Conservation (phyloP, 2,113 vertebrate genomes). For the Phyllopteryx taeniolatus region DNA sequence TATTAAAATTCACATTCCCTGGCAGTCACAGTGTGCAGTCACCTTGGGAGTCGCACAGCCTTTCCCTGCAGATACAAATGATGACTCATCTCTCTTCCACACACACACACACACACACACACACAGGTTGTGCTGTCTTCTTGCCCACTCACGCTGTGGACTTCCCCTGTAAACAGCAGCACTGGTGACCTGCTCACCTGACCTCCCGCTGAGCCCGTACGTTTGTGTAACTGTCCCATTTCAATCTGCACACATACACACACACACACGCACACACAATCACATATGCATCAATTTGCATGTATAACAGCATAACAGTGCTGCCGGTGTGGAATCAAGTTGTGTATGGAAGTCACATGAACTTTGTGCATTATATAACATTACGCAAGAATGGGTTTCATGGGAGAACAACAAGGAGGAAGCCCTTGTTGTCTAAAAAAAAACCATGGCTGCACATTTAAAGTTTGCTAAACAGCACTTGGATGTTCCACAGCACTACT, state of each 20-base stretch:
- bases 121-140: background rate
- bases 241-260: slow-evolving; percentile 31
- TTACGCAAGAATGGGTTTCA: too few species aligned
- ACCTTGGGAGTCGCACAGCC: slow-evolving; percentile 30
- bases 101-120: slow-evolving; percentile 1
- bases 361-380: too few species aligned
- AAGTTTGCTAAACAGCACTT: too few species aligned
- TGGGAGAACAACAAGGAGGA: too few species aligned
- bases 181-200: slow-evolving; percentile 32
- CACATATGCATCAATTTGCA: background rate
- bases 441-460: too few species aligned
- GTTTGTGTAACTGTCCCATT: slow-evolving; percentile 55
- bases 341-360: background rate
- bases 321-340: slow-evolving; percentile 1
- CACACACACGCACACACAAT: background rate
- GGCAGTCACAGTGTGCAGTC: slow-evolving; percentile 27
- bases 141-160: slow-evolving; percentile 24
- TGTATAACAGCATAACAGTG: slow-evolving; percentile 18
- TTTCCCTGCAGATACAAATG: slow-evolving; percentile 30
- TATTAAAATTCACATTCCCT: slow-evolving; percentile 39
- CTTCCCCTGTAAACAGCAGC: slow-evolving; percentile 52
- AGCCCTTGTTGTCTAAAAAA: too few species aligned
- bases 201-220: slow-evolving; percentile 49
- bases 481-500: too few species aligned
- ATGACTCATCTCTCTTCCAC: slow-evolving; percentile 3